A percentile compares a stretch with the other conserved stretches of the same genome.
These are phyloP conservation scores for Trigoniulus corallinus DNA, from an alignment of 1,140 invertebrate species.

Conservation along the genomic window DNA sequence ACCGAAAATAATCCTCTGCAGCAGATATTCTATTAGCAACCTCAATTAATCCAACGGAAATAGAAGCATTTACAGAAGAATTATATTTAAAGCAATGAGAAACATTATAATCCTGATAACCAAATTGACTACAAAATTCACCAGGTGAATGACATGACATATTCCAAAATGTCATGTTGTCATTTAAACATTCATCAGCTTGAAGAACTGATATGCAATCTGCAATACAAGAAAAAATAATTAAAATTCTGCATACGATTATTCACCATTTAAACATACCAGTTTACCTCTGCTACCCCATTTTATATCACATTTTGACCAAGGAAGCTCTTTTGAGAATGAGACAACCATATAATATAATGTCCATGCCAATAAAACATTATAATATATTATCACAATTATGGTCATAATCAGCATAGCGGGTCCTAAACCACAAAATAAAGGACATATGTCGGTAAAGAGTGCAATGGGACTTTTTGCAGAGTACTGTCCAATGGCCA, in stretches of 20 bases:
- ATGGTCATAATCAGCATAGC: slow-evolving; percentile 68
- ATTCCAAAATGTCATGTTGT: background rate
- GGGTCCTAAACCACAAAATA: slow-evolving; percentile 47
- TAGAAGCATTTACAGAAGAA: background rate
- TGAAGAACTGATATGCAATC: background rate
- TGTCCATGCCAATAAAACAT: slow-evolving; percentile 71
- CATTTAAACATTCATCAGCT: background rate
- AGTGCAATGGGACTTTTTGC: slow-evolving; percentile 47
- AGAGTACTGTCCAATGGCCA: slow-evolving; percentile 55
- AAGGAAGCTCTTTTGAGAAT: slow-evolving; percentile 47
- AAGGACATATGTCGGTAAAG: slow-evolving; percentile 17
- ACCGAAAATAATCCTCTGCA: background rate
- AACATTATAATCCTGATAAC: background rate
- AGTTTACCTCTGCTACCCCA: slow-evolving; percentile 51
- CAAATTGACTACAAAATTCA: background rate
- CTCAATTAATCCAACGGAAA: too few species aligned
- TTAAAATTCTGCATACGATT: background rate
- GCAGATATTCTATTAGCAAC: background rate
- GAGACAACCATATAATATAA: slow-evolving; percentile 65
- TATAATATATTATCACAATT: slow-evolving; percentile 68
- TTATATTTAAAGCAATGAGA: background rate
- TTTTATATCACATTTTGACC: slow-evolving; percentile 52
- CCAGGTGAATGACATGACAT: background rate
- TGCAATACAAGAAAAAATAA: slow-evolving; percentile 11
- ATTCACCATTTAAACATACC: background rate